Evolutionary conservation across 2,888 invertebrate genomes (phyloP), one percentile per base, ranked within the genome.

Genomic region (Beris chalybata): DNA sequence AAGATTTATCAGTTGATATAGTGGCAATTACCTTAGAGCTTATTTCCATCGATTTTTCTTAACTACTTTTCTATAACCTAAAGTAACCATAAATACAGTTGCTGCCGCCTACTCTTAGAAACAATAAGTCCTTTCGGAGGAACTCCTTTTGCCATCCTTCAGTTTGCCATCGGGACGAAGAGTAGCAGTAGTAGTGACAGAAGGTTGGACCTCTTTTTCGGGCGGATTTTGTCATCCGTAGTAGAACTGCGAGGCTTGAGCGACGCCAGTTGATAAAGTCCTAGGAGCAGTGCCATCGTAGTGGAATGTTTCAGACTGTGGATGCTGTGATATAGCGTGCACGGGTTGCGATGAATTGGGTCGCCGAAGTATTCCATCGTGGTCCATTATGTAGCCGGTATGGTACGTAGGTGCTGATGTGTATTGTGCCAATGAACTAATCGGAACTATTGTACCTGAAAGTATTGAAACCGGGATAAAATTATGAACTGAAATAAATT

Each of bases 201-300:
- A 15, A 12, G 59, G 48, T 52, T 32, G 22, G 3, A 52, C 7
- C 22, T 56, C 64, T 64, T 30, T 63, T n/a, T 54, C 30, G 30
- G 15, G 15, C 43, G 57, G 31, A 73, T 73, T 75, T 71, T 76
- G 79, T 79, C 79, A 79, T 76, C 80, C 79, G 71, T 79, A 79
- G 71, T 77, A 79, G 71, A 78, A 79, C 69, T 79, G 78, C 7
- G 79, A 79, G 66, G 74, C 75, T 22, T 78, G 77, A 32, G 80
- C 75, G 38, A 79, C 73, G n/a, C 79, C 79, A 11, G 79, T 80
- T 29, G 80, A 79, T 4, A 79, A 72, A 5, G 79, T 79, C 43
- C 80, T 76, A 31, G 80, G 79, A 56, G 80, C 79, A 30, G 78
- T 76, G 56, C 79, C 79, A 67, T 79, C 79, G 67, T 80, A 80